Evolutionary conservation across 2,888 invertebrate genomes (phyloP).

Genomic region (Neelides folsomi): DNA sequence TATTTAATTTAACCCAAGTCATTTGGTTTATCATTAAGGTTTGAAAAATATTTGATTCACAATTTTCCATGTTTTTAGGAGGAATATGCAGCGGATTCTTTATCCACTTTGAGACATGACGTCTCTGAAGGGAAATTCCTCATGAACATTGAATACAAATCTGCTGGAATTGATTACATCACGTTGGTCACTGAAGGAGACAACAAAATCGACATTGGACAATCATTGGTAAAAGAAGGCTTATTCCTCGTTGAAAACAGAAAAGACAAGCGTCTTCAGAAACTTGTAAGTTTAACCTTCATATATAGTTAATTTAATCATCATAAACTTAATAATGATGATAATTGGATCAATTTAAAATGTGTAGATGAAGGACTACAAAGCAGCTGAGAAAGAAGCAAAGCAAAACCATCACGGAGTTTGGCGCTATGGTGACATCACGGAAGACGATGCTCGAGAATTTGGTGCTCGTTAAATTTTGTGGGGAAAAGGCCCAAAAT

Average conservation of each 20-base stretch:
- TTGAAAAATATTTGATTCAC: too few species aligned
- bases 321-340: not conserved
- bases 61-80: slow-evolving; percentile 37
- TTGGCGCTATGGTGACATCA: slow-evolving; percentile 99
- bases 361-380: slow-evolving; percentile 61
- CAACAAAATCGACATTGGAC: slow-evolving; percentile 53
- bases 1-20: too few species aligned
- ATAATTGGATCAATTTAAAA: not conserved
- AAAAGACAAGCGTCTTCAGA: slow-evolving; percentile 66
- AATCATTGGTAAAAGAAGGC: slow-evolving; percentile 73
- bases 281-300: slow-evolving; percentile 47
- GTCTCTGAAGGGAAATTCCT: slow-evolving; percentile 60
- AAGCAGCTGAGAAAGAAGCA: slow-evolving; percentile 71
- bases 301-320: not conserved
- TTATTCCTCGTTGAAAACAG: slow-evolving; percentile 64
- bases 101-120: slow-evolving; percentile 51
- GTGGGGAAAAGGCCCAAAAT: not conserved
- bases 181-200: slow-evolving; percentile 34
- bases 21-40: too few species aligned
- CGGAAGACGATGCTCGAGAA: slow-evolving; percentile 73
- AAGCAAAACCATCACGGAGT: slow-evolving; percentile 74
- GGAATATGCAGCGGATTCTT: slow-evolving; percentile 64
- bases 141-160: slow-evolving; percentile 67
- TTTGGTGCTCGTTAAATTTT: slow-evolving; percentile 42
- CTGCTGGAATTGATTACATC: slow-evolving; percentile 22